phyloP scores from a whole-genome alignment of 2,888 invertebrate genomes.

The Meta bourneti region DNA sequence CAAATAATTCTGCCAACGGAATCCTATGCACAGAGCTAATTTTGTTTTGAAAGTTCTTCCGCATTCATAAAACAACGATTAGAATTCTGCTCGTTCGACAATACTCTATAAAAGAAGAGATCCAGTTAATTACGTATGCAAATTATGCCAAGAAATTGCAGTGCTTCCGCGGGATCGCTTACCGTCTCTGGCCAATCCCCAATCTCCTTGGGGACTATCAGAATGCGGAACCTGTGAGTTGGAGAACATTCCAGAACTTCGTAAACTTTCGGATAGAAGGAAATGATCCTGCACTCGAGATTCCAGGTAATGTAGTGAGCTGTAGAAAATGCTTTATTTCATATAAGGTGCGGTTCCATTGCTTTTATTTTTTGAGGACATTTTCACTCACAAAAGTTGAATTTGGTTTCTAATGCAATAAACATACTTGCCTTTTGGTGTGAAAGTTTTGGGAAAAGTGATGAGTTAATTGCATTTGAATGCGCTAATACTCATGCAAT shows the following conservation, averaged over 20 bases:
- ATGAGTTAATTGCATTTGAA: too few species aligned
- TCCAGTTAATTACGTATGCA: conserved; percentile 44
- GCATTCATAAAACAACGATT: conserved; percentile 19
- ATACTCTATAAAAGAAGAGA: conserved; percentile 1
- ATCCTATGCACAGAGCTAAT: neutral
- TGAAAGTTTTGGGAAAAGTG: too few species aligned
- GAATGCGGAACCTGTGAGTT: conserved; percentile 11
- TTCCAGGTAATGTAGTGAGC: too few species aligned
- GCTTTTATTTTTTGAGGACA: too few species aligned
- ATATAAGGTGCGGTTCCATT: too few species aligned
- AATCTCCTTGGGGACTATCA: neutral
- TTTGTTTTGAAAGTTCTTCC: neutral
- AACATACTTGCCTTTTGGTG: too few species aligned
- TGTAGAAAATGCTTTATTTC: too few species aligned
- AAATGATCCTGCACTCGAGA: neutral
- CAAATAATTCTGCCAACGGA: neutral
- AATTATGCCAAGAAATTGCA: conserved; percentile 29
- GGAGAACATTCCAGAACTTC: conserved; percentile 1
- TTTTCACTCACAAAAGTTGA: too few species aligned
- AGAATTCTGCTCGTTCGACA: conserved; percentile 10
- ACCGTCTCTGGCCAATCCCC: neutral
- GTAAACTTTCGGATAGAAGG: neutral
- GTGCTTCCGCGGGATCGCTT: neutral
- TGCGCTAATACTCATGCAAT: too few species aligned
- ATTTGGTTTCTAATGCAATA: too few species aligned